These are phyloP conservation scores for Leucophora obtusa DNA, from an alignment of 2,888 invertebrate genomes.

Conservation along the genomic window DNA sequence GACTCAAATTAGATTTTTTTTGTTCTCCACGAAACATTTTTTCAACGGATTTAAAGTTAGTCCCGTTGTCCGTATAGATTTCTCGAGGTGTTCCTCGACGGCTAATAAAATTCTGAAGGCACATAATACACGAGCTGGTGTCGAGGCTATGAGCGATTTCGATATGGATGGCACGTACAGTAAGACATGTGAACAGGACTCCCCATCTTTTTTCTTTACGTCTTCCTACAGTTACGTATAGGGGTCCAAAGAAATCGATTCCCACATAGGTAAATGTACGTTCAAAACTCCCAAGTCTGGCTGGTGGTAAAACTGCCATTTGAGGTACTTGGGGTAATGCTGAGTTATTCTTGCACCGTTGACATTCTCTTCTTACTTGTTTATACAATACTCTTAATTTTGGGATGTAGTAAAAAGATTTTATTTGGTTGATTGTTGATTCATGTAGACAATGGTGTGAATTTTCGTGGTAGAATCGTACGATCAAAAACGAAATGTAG, in stretches of 20 bases:
- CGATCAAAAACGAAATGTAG: constrained; percentile 48
- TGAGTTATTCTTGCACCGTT: constrained; percentile 55
- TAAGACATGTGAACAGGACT: constrained; percentile 64
- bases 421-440: constrained; percentile 52
- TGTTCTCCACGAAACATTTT: constrained; percentile 4
- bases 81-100: constrained; percentile 25
- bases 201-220: constrained; percentile 64
- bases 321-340: constrained; percentile 34
- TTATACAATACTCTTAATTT: constrained; percentile 42
- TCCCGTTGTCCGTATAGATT: constrained; percentile 27
- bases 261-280: constrained; percentile 63
- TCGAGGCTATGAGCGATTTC: constrained; percentile 62
- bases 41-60: constrained; percentile 19
- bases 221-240: constrained; percentile 51
- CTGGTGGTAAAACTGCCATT: constrained; percentile 58
- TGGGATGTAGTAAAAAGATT: constrained; percentile 47
- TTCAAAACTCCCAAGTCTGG: constrained; percentile 50
- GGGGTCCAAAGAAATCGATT: constrained; percentile 64
- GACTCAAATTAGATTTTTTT: background rate
- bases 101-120: constrained; percentile 51
- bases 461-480: constrained; percentile 45
- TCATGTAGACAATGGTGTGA: constrained; percentile 47
- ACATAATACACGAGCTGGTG: constrained; percentile 56
- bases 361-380: constrained; percentile 26
- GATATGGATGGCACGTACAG: constrained; percentile 60